Conservation (phyloP, 2,113 vertebrate genomes). For the Petroica traversi region DNA sequence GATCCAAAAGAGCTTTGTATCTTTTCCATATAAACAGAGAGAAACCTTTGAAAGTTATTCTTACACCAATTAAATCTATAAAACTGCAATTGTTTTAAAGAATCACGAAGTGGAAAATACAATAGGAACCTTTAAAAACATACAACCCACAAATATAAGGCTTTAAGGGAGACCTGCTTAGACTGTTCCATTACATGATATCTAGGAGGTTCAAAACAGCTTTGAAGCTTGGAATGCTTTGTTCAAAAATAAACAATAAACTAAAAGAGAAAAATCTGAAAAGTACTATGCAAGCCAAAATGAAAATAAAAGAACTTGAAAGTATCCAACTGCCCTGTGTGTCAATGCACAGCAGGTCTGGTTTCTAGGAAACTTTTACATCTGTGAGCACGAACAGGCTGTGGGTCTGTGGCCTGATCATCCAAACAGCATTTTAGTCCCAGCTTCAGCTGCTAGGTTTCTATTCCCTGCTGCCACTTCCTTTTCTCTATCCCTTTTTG, state of each 20-base stretch:
- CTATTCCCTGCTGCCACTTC: neutral
- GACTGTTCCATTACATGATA: rapidly evolving
- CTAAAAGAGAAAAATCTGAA: neutral
- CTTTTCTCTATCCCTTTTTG: neutral
- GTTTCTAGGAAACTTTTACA: neutral
- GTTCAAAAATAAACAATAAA: neutral
- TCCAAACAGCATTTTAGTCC: neutral
- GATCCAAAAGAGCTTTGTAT: neutral
- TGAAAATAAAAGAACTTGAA: neutral
- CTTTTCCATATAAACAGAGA: neutral
- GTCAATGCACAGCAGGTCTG: neutral
- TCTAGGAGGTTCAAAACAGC: neutral
- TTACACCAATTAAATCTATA: neutral
- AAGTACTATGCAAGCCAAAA: neutral
- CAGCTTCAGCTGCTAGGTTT: neutral
- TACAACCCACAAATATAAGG: neutral
- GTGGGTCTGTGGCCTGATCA: neutral
- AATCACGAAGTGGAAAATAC: neutral
- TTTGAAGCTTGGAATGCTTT: neutral
- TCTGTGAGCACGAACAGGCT: neutral
- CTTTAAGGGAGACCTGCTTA: neutral
- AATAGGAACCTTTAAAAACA: neutral
- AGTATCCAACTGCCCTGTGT: rapidly evolving
- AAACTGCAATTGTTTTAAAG: neutral
- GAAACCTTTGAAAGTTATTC: neutral